These are phyloP conservation scores for Haemorhous mexicanus DNA, from an alignment of 2,113 vertebrate genomes.

Conservation along the genomic window DNA sequence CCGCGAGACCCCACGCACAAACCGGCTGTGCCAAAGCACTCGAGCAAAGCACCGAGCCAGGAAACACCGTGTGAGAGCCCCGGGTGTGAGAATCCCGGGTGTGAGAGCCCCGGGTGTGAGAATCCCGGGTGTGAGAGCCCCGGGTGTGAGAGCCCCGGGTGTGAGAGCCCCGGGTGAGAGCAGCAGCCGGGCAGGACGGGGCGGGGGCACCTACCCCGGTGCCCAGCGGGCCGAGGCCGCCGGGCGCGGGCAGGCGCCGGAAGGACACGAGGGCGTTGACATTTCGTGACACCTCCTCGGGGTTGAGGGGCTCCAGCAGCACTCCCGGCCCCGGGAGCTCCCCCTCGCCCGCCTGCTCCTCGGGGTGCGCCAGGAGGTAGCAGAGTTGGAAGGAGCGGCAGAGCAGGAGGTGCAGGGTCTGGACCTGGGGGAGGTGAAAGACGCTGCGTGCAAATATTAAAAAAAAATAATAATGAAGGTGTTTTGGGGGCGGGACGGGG, in stretches of 20 bases:
- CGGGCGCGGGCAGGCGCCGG: slow-evolving; percentile 78
- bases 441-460: background rate
- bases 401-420: slow-evolving; percentile 88
- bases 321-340: background rate
- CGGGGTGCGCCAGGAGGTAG: slow-evolving; percentile 85
- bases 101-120: background rate
- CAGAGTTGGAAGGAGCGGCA: slow-evolving; percentile 93
- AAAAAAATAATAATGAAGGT: too few relatives aligned
- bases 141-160: accelerated
- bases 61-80: accelerated
- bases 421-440: slow-evolving; percentile 71
- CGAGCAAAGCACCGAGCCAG: accelerated
- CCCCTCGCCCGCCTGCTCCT: slow-evolving; percentile 67
- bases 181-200: background rate
- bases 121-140: accelerated
- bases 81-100: accelerated
- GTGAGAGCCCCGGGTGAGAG: accelerated
- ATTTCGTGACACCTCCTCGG: slow-evolving; percentile 87
- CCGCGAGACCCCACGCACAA: accelerated
- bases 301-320: slow-evolving; percentile 76
- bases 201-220: slow-evolving; percentile 65
- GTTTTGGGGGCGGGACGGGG: accelerated
- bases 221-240: slow-evolving; percentile 38
- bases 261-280: slow-evolving; percentile 93
- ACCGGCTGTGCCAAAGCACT: accelerated